Conservation (phyloP, 2,888 invertebrate species). For the Sarcophaga subvicina region DNA sequence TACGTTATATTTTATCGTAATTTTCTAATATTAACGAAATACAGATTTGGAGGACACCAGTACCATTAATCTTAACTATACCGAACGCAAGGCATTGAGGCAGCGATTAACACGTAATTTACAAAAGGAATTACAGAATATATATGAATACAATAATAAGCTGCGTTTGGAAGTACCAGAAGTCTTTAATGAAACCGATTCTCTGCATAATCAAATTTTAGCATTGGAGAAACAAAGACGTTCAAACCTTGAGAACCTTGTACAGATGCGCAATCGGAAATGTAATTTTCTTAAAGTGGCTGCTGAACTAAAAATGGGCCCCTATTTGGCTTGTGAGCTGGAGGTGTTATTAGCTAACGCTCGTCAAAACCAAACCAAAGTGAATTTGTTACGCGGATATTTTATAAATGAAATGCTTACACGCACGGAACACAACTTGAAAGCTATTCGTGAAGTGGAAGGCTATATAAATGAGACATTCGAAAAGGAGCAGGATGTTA, state of each 20-base stretch:
- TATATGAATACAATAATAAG: constrained; percentile 73
- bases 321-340: constrained; percentile 75
- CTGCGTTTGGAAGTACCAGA: constrained; percentile 76
- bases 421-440: constrained; percentile 75
- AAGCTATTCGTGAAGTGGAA: constrained; percentile 78
- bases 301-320: constrained; percentile 78
- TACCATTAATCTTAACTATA: constrained; percentile 72
- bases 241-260: constrained; percentile 71
- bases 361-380: constrained; percentile 75
- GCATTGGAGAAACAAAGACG: constrained; percentile 75
- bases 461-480: constrained; percentile 75
- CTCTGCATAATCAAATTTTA: constrained; percentile 37
- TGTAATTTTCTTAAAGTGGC: constrained; percentile 75
- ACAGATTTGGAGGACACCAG: constrained; percentile 53
- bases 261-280: constrained; percentile 74
- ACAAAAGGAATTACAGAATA: constrained; percentile 71
- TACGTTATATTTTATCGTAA: not conserved
- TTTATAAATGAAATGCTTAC: constrained; percentile 74
- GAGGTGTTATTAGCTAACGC: constrained; percentile 75
- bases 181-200: constrained; percentile 62
- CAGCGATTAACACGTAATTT: constrained; percentile 70
- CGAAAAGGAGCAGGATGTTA: constrained; percentile 63
- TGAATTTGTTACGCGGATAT: constrained; percentile 74
- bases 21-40: constrained; percentile 7
- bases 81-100: constrained; percentile 77